Evolutionary conservation across 2,888 invertebrate species (phyloP).

Genomic region (Neoitamus cyanurus): DNA sequence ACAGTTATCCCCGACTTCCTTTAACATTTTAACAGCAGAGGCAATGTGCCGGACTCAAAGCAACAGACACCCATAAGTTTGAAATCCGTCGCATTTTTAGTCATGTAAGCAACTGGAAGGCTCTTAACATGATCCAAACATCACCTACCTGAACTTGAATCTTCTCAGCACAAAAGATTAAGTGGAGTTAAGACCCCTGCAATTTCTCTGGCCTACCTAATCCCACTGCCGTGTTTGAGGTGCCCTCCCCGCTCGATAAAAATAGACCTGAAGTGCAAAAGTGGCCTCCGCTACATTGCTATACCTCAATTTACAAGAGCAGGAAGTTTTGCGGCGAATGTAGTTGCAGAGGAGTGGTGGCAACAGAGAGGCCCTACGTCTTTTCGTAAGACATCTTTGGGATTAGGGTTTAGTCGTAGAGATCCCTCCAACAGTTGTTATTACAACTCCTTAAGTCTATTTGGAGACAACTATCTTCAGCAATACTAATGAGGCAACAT

Average conservation of each 20-base stretch:
- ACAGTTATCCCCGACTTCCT: not conserved
- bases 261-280: not conserved
- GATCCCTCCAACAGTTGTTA: conserved; percentile 1
- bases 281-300: not conserved
- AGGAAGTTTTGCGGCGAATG: not conserved
- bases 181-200: not conserved
- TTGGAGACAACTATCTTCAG: conserved; percentile 5
- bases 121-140: not conserved
- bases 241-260: not conserved
- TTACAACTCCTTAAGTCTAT: conserved; percentile 5
- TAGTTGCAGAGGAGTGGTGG: not conserved
- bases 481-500: conserved; percentile 5
- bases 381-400: not conserved
- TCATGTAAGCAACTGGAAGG: not conserved
- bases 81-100: not conserved
- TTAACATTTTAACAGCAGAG: not conserved
- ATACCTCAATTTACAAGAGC: not conserved
- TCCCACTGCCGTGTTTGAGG: not conserved
- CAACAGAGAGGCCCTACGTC: not conserved
- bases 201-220: not conserved
- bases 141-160: not conserved
- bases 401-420: not conserved
- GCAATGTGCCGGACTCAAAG: not conserved
- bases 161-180: not conserved
- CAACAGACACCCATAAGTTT: not conserved